These are phyloP conservation scores for Pygathrix nemaeus DNA, from an alignment of 2,113 vertebrate genomes.

Conservation along the genomic window DNA sequence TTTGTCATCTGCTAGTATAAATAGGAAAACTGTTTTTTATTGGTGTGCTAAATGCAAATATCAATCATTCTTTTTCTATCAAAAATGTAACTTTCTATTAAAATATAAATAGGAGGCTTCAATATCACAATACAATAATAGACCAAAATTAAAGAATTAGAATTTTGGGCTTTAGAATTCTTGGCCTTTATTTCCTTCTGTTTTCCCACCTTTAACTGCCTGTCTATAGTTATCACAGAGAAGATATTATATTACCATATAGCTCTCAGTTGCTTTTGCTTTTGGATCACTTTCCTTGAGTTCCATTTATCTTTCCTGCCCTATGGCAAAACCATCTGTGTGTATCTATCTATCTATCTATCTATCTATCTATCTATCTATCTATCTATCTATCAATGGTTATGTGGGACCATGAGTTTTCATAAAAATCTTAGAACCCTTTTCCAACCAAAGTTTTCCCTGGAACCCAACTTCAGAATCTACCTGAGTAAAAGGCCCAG, in stretches of 20 bases:
- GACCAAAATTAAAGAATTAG: background rate
- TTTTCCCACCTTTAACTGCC: background rate
- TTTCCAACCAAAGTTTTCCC: conserved; percentile 19
- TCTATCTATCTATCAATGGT: no score
- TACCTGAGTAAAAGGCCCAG: background rate
- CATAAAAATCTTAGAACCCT: background rate
- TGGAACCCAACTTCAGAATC: background rate
- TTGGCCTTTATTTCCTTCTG: background rate
- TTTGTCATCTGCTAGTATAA: background rate
- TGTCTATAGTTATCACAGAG: background rate
- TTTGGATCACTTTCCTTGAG: conserved; percentile 7
- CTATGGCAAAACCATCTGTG: conserved; percentile 24
- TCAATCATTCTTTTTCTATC: background rate
- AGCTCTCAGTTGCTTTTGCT: background rate
- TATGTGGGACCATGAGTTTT: background rate
- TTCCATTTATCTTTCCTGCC: conserved; percentile 26
- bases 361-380: no score
- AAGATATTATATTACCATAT: background rate
- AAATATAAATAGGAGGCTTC: conserved; percentile 20
- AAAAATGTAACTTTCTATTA: background rate
- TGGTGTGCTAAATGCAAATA: conserved; percentile 1
- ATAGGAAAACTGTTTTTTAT: background rate
- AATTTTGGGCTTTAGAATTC: background rate
- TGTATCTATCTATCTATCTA: no score
- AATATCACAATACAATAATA: background rate